Percentiles rank a stretch among this genome's conserved stretches.
Conservation (phyloP, 2,113 vertebrate genomes). For the Silurus meridionalis region DNA sequence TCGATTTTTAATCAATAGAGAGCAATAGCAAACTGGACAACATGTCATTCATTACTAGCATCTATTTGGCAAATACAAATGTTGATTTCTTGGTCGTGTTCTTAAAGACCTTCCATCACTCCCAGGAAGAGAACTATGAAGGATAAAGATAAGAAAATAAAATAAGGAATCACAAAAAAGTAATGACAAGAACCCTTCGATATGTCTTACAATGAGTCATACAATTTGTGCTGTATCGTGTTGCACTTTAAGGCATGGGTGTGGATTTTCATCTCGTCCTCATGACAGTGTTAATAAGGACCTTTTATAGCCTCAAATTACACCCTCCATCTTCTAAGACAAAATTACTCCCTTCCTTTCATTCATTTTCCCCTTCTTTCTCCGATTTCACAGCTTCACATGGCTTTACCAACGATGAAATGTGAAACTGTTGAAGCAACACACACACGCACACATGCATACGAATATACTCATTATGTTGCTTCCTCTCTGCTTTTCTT, state of each 20-base stretch:
- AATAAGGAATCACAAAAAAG: not conserved
- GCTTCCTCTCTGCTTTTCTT: not conserved
- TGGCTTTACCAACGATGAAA: not conserved
- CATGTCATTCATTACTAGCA: not conserved
- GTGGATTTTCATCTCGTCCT: not conserved
- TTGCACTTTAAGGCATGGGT: not conserved
- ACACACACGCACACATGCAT: not conserved
- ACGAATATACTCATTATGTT: not conserved
- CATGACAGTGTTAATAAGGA: constrained; percentile 35
- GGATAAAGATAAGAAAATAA: not conserved
- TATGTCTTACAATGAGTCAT: not conserved
- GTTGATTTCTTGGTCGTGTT: not conserved
- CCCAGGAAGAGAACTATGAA: not conserved
- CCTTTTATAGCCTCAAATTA: constrained; percentile 56
- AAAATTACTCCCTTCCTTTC: not conserved
- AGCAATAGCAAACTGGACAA: not conserved
- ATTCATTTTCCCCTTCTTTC: not conserved
- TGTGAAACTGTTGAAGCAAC: not conserved
- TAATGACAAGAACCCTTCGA: not conserved
- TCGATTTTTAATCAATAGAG: not conserved
- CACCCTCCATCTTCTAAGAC: constrained; percentile 27
- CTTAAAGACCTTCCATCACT: not conserved
- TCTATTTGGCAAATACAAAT: not conserved
- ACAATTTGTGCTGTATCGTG: not conserved
- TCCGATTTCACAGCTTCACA: not conserved